Conservation (phyloP, 2,797 vertebrate species). For the Dallia pectoralis region DNA sequence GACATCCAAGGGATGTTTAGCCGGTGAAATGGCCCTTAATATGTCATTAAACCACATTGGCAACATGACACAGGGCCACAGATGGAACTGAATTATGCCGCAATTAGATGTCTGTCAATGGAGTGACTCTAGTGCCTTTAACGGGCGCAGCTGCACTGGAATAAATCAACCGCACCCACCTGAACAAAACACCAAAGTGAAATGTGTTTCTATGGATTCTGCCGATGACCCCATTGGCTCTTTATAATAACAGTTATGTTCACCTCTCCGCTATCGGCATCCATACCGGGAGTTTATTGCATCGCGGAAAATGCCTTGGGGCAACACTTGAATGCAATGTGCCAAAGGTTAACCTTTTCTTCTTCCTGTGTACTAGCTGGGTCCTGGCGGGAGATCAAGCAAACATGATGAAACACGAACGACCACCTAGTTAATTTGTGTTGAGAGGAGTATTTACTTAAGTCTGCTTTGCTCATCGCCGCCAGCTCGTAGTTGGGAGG, state of each 20-base stretch:
- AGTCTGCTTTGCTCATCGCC: constrained; percentile 78
- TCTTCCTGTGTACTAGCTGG: neutral
- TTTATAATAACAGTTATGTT: constrained; percentile 9
- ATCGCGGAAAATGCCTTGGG: neutral
- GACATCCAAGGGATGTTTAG: constrained; percentile 31
- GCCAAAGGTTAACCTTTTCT: constrained; percentile 31
- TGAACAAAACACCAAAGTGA: too few relatives aligned
- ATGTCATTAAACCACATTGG: constrained; percentile 63
- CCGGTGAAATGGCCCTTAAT: constrained; percentile 37
- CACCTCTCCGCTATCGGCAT: constrained; percentile 43
- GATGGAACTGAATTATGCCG: constrained; percentile 58
- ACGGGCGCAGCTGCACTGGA: constrained; percentile 35
- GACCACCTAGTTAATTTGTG: constrained; percentile 85
- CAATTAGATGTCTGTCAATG: constrained; percentile 53
- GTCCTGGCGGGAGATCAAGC: neutral
- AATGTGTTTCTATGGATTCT: constrained; percentile 3
- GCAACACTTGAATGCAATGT: constrained; percentile 27
- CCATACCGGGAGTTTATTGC: constrained; percentile 13
- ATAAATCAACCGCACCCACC: neutral
- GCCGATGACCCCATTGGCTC: neutral
- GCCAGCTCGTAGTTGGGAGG: constrained; percentile 92
- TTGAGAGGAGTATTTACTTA: constrained; percentile 89
- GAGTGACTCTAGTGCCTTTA: constrained; percentile 26
- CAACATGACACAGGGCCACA: constrained; percentile 54
- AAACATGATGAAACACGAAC: constrained; percentile 30